These are phyloP conservation scores for Zoanthus gigantus DNA, from an alignment of 92 coral and sea anemone genomes.

Conservation along the genomic window DNA sequence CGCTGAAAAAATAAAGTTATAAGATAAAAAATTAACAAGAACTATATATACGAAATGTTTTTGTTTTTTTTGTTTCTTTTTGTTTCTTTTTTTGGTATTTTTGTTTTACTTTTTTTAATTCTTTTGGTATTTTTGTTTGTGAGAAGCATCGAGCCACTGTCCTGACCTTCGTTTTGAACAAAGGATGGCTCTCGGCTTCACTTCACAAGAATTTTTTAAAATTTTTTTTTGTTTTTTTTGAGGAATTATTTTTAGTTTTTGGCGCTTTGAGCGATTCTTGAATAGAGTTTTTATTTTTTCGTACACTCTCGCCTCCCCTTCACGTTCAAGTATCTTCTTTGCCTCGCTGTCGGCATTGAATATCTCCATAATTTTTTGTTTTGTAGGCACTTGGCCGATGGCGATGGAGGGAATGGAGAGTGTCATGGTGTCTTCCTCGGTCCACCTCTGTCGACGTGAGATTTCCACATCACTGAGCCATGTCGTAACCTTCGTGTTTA, in stretches of 20 bases:
- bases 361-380: background rate
- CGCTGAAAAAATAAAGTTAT: background rate
- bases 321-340: background rate
- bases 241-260: background rate
- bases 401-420: background rate
- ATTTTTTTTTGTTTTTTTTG: background rate
- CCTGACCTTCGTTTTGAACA: no score
- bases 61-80: no score
- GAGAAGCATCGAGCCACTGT: no score
- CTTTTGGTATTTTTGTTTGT: no score
- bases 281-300: background rate
- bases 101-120: no score
- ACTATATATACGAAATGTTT: no score
- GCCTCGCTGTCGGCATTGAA: background rate
- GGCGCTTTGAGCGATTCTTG: background rate
- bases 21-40: background rate
- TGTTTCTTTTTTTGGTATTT: no score
- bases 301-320: conserved; percentile 2
- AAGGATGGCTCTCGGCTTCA: background rate
- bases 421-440: background rate
- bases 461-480: background rate
- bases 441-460: conserved; percentile 5
- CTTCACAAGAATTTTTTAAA: background rate
- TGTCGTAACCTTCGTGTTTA: background rate
- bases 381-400: background rate